Conservation (phyloP, 53 echinoderm and acorn worm genomes). For the Astropecten irregularis region DNA sequence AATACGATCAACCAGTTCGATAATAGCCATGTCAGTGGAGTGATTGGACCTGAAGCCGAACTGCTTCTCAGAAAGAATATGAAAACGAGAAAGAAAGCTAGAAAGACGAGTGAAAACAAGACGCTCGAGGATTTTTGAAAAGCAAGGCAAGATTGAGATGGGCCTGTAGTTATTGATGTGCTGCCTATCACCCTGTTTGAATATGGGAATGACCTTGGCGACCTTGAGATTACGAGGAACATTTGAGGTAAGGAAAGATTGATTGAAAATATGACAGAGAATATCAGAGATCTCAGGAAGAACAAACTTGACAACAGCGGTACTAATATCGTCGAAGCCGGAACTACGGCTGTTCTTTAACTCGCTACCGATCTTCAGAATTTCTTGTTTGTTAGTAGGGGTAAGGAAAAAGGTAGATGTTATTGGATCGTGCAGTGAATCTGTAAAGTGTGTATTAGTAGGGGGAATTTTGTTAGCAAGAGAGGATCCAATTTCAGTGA, state of each 20-base stretch:
- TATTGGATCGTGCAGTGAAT: neutral
- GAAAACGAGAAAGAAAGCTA: neutral
- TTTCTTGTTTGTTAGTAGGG: neutral
- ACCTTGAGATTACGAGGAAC: neutral
- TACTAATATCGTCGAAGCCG: too few species aligned
- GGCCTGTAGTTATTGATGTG: slow-evolving; percentile 4
- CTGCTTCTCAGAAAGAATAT: neutral
- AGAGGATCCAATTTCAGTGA: neutral
- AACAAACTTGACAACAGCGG: too few species aligned
- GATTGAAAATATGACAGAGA: slow-evolving; percentile 5
- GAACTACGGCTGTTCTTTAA: neutral
- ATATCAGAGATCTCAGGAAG: neutral
- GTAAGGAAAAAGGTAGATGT: neutral
- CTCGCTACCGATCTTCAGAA: neutral
- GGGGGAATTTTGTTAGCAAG: neutral
- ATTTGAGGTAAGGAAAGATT: neutral
- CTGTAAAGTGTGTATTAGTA: neutral
- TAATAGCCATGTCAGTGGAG: too few species aligned
- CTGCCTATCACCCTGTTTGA: neutral
- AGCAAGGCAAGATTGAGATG: slow-evolving; percentile 36
- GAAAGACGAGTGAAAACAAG: neutral
- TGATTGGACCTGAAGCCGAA: too few species aligned
- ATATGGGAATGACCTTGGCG: neutral
- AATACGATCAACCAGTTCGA: too few species aligned
- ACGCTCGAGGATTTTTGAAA: slow-evolving; percentile 26